Evolutionary conservation across 2,888 invertebrate species (phyloP), one percentile per base, ranked within the genome.

Genomic region (Gandaritis pyraliata): DNA sequence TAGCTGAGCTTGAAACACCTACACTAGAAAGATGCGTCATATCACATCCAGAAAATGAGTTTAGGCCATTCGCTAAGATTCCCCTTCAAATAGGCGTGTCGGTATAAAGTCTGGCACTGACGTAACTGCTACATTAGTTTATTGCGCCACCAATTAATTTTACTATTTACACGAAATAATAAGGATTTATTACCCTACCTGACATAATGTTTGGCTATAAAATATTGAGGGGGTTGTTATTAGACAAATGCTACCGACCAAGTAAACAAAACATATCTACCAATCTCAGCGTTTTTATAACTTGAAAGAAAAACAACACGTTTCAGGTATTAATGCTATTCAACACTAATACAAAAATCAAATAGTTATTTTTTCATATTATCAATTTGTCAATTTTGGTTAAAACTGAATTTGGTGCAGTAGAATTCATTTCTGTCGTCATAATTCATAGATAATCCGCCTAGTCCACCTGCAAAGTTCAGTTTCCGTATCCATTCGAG

Each of bases 31-130:
- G 29, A 51, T 53, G 53, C 53, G 53, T 53, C 43, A 45, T n/a
- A n/a, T n/a, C n/a, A n/a, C n/a, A n/a, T n/a, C 61, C 68, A 69
- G 66, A 64, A 60, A 62, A 61, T 51, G 30, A 58, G 59, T 58
- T 58, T 54, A 53, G 59, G 60, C 67, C 66, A 68, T 69, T 69
- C 47, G 61, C 63, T 59, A 70, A 69, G 64, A 67, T 65, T 62
- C 57, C 58, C 60, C 58, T 51, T 56, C 46, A 48, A 48, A 48
- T 62, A 61, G 65, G 68, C 58, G 66, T 47, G 63, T 45, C 68
- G 63, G 57, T 52, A 61, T 64, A 67, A 68, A 65, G 64, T 61
- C 46, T 65, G 56, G 47, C 59, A 52, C 55, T 68, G 63, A 69
- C 64, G 67, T 50, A 57, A 67, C 46, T 29, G 57, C 59, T 56